phyloP scores from a whole-genome alignment of 2,888 invertebrate species.

The Harpalus rubripes region DNA sequence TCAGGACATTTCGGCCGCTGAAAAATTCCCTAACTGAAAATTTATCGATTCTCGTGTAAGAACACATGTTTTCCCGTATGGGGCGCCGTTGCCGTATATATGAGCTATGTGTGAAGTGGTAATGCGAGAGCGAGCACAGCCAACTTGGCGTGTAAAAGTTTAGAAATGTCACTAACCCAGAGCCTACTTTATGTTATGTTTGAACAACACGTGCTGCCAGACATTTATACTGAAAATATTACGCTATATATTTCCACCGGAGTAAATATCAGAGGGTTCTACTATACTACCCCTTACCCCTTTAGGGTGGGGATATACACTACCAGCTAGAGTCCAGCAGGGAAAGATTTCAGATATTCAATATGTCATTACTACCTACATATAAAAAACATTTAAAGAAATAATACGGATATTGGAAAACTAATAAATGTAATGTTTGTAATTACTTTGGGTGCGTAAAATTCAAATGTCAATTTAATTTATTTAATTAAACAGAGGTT shows the following conservation, averaged over 20 bases:
- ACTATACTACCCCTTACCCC: not conserved
- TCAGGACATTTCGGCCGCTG: slow-evolving; percentile 43
- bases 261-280: slow-evolving; percentile 59
- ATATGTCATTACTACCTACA: not conserved
- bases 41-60: slow-evolving; percentile 61
- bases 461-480: too few species aligned
- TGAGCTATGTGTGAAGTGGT: slow-evolving; percentile 29
- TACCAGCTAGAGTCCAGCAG: not conserved
- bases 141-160: slow-evolving; percentile 72
- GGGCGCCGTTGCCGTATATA: slow-evolving; percentile 42
- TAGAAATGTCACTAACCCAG: slow-evolving; percentile 73
- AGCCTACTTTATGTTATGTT: slow-evolving; percentile 75
- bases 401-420: too few species aligned
- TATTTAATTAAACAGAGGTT: too few species aligned
- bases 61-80: slow-evolving; percentile 58
- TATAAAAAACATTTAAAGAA: too few species aligned
- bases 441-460: too few species aligned
- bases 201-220: slow-evolving; percentile 76
- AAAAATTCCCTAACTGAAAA: slow-evolving; percentile 63
- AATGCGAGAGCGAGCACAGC: slow-evolving; percentile 11
- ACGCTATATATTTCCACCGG: slow-evolving; percentile 73
- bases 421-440: too few species aligned
- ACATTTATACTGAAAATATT: slow-evolving; percentile 76
- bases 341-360: not conserved
- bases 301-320: not conserved